A percentile compares a stretch with the other conserved stretches of the same genome.
These are phyloP conservation scores for Neoseiulus cucumeris DNA, from an alignment of 1,140 invertebrate genomes.

Conservation along the genomic window DNA sequence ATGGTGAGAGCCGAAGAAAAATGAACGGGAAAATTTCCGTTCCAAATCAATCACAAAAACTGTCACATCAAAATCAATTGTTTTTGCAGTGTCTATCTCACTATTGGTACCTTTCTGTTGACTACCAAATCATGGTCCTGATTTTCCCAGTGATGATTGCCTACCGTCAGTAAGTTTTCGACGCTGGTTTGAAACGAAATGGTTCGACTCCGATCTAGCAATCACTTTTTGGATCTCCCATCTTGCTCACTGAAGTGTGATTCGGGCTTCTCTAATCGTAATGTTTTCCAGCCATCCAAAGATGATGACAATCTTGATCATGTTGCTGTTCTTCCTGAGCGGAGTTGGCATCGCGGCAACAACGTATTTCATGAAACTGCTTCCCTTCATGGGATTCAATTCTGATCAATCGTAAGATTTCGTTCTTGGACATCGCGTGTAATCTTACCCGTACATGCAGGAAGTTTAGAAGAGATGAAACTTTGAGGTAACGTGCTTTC, in stretches of 20 bases:
- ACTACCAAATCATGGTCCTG: neutral
- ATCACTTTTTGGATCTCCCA: too few relatives aligned
- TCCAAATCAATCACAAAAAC: too few relatives aligned
- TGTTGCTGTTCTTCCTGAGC: neutral
- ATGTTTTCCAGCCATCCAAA: neutral
- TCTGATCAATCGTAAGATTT: neutral
- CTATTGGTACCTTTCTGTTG: neutral
- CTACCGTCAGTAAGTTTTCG: neutral
- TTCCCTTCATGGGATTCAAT: slow-evolving; percentile 5
- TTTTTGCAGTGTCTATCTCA: neutral
- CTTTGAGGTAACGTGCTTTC: neutral
- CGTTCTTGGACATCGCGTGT: too few relatives aligned
- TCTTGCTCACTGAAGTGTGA: too few relatives aligned
- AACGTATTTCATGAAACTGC: neutral
- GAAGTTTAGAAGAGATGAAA: too few relatives aligned
- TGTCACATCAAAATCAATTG: too few relatives aligned
- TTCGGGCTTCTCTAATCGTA: too few relatives aligned
- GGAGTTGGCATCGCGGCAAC: neutral
- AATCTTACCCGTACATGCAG: too few relatives aligned
- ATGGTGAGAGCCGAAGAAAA: neutral
- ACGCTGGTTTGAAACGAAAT: too few relatives aligned
- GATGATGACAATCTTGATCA: neutral
- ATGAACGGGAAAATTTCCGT: too few relatives aligned
- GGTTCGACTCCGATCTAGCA: too few relatives aligned
- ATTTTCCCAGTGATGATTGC: neutral